phyloP scores from a whole-genome alignment of 1,140 invertebrate genomes.

The Zaprionus nigranus region DNA sequence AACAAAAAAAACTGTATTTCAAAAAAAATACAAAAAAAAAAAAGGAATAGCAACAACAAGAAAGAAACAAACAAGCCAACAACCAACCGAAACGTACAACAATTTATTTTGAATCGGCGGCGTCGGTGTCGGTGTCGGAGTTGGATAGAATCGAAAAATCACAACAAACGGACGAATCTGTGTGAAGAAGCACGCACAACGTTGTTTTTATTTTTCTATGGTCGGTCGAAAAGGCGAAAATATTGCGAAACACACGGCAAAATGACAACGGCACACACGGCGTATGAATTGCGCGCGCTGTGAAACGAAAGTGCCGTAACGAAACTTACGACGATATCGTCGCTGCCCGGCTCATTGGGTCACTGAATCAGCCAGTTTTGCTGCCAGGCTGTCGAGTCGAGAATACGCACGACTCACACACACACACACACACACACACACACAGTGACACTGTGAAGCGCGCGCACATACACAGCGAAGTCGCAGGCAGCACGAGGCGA shows the following conservation, averaged over 20 bases:
- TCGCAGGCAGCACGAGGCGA: not conserved
- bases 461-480: not conserved
- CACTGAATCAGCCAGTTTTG: constrained; percentile 50
- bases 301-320: constrained; percentile 22
- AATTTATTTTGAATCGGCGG: constrained; percentile 3
- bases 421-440: constrained; percentile 21
- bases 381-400: constrained; percentile 8
- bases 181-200: not conserved
- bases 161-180: constrained; percentile 2
- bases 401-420: constrained; percentile 27
- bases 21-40: not conserved
- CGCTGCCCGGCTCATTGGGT: constrained; percentile 64
- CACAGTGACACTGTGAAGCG: not conserved
- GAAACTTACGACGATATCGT: constrained; percentile 35
- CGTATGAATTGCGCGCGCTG: constrained; percentile 4
- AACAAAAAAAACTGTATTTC: not conserved
- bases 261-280: not conserved
- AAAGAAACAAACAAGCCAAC: not conserved
- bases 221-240: not conserved
- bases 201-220: constrained; percentile 4
- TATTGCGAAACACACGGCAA: not conserved
- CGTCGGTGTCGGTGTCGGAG: not conserved
- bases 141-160: constrained; percentile 1
- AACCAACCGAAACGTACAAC: not conserved
- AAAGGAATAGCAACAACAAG: not conserved